A percentile compares a stretch with the other conserved stretches of the same genome.
Evolutionary conservation across 2,113 vertebrate genomes (phyloP).

Genomic region (Struthio camelus): DNA sequence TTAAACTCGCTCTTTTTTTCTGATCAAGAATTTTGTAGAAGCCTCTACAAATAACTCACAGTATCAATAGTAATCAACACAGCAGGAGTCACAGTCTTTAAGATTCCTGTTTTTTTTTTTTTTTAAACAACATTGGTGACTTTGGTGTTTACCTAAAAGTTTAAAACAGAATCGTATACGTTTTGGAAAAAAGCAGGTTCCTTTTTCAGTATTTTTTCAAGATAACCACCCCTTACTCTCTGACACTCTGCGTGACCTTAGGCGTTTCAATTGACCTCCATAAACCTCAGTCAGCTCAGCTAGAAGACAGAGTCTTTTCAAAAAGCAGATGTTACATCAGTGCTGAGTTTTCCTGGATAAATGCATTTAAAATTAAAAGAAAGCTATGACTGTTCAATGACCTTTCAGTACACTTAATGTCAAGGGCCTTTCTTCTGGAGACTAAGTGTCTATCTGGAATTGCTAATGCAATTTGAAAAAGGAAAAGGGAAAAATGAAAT

Average conservation of each 20-base stretch:
- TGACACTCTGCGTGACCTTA: constrained; percentile 4
- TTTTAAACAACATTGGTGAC: background rate
- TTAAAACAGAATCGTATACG: background rate
- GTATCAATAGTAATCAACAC: constrained; percentile 30
- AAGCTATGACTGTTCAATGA: constrained; percentile 53
- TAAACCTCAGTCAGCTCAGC: constrained; percentile 12
- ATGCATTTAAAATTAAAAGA: constrained; percentile 61
- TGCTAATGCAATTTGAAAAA: constrained; percentile 44
- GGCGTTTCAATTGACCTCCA: constrained; percentile 28
- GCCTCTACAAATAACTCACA: constrained; percentile 1
- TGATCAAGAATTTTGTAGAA: constrained; percentile 24
- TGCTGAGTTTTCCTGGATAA: constrained; percentile 37
- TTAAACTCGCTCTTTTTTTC: constrained; percentile 8
- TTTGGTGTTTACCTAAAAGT: background rate
- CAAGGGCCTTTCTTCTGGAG: constrained; percentile 40
- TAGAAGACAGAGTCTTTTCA: constrained; percentile 31
- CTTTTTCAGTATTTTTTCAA: background rate
- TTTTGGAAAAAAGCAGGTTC: background rate
- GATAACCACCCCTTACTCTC: background rate
- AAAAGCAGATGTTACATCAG: constrained; percentile 50
- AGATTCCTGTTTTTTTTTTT: background rate
- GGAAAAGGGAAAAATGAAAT: background rate
- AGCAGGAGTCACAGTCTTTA: constrained; percentile 31
- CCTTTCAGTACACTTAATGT: constrained; percentile 57
- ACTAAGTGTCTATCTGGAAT: constrained; percentile 45